Evolutionary conservation across 2,113 vertebrate genomes (phyloP).

Genomic region (Podiceps cristatus): DNA sequence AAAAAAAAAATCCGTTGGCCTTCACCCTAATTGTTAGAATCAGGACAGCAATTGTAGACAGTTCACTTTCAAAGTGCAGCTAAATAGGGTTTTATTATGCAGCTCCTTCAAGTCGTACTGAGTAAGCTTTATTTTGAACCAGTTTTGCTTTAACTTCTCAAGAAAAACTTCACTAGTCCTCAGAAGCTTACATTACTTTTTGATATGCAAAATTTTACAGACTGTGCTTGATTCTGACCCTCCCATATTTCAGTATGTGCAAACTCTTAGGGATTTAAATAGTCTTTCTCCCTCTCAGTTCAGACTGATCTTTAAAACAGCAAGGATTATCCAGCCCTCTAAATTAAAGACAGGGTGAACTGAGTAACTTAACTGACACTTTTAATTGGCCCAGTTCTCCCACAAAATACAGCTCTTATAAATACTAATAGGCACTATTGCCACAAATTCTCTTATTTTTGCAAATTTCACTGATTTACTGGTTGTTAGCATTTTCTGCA

Average conservation of each 20-base stretch:
- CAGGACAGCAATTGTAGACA: slow-evolving; percentile 45
- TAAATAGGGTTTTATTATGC: slow-evolving; percentile 25
- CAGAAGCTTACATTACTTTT: slow-evolving; percentile 49
- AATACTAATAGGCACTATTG: slow-evolving; percentile 73
- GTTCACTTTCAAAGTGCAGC: slow-evolving; percentile 48
- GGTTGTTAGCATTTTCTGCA: slow-evolving; percentile 61
- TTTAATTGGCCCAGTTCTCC: slow-evolving; percentile 64
- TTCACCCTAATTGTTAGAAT: slow-evolving; percentile 36
- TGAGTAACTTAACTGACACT: slow-evolving; percentile 60
- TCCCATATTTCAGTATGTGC: slow-evolving; percentile 64
- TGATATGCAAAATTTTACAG: slow-evolving; percentile 71
- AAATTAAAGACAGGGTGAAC: slow-evolving; percentile 62
- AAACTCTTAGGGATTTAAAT: slow-evolving; percentile 55
- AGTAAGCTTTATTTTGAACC: slow-evolving; percentile 43
- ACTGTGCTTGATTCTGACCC: slow-evolving; percentile 72
- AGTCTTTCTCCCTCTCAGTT: slow-evolving; percentile 45
- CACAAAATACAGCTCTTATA: slow-evolving; percentile 70
- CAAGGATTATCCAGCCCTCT: slow-evolving; percentile 63
- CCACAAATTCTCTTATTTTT: slow-evolving; percentile 63
- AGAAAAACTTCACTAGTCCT: slow-evolving; percentile 40
- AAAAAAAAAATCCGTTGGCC: background rate
- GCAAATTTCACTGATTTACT: slow-evolving; percentile 61
- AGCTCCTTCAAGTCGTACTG: slow-evolving; percentile 48
- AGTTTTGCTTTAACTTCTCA: slow-evolving; percentile 27
- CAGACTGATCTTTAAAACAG: slow-evolving; percentile 58